Evolutionary conservation across 2,113 vertebrate species (phyloP), one percentile per base, ranked within the genome.

Genomic region (Cnemophilus loriae): DNA sequence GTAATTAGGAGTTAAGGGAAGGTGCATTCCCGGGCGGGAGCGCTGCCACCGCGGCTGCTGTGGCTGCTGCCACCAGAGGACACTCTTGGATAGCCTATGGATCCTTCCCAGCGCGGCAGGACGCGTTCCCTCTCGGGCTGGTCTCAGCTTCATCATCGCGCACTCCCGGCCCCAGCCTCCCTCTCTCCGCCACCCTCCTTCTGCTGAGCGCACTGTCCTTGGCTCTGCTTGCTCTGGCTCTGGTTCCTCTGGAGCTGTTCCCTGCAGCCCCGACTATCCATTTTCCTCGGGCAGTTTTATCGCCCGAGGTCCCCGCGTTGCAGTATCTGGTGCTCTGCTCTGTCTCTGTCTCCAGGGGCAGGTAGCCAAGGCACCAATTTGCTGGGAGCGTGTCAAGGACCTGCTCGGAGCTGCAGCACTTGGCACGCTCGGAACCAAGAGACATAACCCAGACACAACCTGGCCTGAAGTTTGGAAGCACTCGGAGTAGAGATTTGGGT

Each of bases 21-120:
- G 35, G 56, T 3, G 35, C 39, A 0, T 10, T 35, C 30, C 9
- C 4, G 19, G 18, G 33, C 4, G 5, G 27, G 44, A 67, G 44
- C 42, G 0, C 30, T 30, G 30, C 27, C 76, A 3, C 22, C 4
- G 12, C 27, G 4, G 44, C 60, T 57, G 67, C 52, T 14, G 52
- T 2, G 18, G 11, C 22, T 32, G 8, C 61, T 28, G 32, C 93
- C 96, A 81, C 67, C 76, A 96, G 96, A 86, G 92, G 96, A 63
- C 95, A 79, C 74, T 96, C 93, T 92, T 91, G 97, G 90, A 95
- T 44, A 87, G 84, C 8, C 47, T 17, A 93, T 88, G n/a, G 73
- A 78, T 24, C 28, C 16, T 14, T 37, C 68, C 42, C 7, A 18
- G 32, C 70, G 0, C 3, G 28, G 30, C 30, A 7, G 42, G 26